Base-by-base conservation (phyloP, 2,797 vertebrate genomes). In the Erethizon dorsatum region DNA sequence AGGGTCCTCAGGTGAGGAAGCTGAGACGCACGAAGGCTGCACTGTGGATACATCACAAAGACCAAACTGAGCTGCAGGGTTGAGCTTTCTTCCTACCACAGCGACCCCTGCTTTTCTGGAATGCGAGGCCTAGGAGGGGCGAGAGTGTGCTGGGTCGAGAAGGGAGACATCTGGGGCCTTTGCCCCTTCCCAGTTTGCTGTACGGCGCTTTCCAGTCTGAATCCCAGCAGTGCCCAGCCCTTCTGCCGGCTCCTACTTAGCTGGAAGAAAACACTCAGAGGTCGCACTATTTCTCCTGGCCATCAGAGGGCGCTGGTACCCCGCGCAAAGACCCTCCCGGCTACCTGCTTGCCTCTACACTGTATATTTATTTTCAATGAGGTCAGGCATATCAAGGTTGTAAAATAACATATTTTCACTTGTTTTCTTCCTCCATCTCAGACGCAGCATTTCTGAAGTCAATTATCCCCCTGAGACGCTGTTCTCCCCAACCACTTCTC, bases 371-470 rank as follows among this genome's bases (percentile, higher is more conserved):
- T 98, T 98, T 98, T 98, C 98, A 92, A 87, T n/a, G 98, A 97
- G 98, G 98, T 98, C 98, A 97, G 97, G 97, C 98, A 98, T 96
- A 98, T 80, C 98, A 98, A 98, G 98, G 99, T 98, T 98, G 98
- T 98, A 98, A 98, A 98, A 99, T 98, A 98, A 98, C 98, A 95
- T 84, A 96, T 98, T 98, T 98, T 97, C 97, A 80, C 97, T 98
- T 92, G 98, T 98, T 98, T 98, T 98, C 98, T 96, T 97, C 98
- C 96, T 97, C 84, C 96, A 94, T 97, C 97, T 98, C 97, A 31
- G 50, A 85, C 22, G 56, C 80, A 96, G 93, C 47, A 67, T 97
- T 98, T 97, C 97, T 93, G 41, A 98, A 98, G 98, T 98, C 98
- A 97, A 97, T 98, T 97, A 98, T 98, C 98, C 98, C 86, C 95